These are phyloP conservation scores for Deladenus siricidicola DNA, from an alignment of 2,888 invertebrate genomes.

Conservation along the genomic window DNA sequence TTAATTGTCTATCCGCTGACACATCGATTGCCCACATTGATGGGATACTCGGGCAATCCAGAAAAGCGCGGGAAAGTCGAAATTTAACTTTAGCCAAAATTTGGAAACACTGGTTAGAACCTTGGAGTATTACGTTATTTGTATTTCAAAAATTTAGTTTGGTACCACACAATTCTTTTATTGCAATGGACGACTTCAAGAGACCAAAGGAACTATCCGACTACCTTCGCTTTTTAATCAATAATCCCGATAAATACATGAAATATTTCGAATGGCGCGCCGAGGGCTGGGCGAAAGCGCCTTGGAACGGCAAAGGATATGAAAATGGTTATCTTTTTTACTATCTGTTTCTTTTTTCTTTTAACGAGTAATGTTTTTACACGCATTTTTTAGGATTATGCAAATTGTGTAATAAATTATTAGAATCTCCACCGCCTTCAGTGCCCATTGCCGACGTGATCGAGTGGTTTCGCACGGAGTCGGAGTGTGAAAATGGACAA, in stretches of 20 bases:
- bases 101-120: too few relatives aligned
- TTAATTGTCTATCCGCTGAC: too few relatives aligned
- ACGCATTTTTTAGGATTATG: not conserved
- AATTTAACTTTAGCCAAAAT: too few relatives aligned
- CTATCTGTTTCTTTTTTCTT: not conserved
- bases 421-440: not conserved
- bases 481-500: not conserved
- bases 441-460: not conserved
- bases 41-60: too few relatives aligned
- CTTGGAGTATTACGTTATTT: too few relatives aligned
- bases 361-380: too few relatives aligned
- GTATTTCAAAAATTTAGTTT: not conserved
- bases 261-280: not conserved
- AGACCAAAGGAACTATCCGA: slow-evolving; percentile 8
- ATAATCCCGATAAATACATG: slow-evolving; percentile 2
- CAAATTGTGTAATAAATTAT: not conserved
- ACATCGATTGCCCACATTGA: too few relatives aligned
- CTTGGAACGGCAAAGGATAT: not conserved
- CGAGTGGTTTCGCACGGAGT: not conserved
- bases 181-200: slow-evolving; percentile 13
- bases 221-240: not conserved
- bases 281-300: not conserved
- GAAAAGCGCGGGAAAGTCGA: too few relatives aligned
- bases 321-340: not conserved
- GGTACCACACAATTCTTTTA: slow-evolving; percentile 9